Evolutionary conservation across 1,140 invertebrate genomes (phyloP), one percentile per base, ranked within the genome.

Genomic region (Drosophila nigromelanica): DNA sequence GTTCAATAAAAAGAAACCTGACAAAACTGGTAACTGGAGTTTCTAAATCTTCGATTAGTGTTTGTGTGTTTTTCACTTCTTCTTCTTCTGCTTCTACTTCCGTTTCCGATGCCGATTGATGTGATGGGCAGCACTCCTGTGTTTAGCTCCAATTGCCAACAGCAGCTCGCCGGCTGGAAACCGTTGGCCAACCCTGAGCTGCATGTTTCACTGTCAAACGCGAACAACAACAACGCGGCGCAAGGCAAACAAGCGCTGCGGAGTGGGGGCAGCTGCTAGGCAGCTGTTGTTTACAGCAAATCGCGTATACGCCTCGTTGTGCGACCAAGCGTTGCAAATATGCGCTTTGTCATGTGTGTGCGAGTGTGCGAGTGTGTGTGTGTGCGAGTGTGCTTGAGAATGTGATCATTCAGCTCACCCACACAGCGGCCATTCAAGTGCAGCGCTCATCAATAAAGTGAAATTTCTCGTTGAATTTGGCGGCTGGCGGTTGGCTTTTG

Each of bases 281-380:
- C 76, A 80, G 80, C 77, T 87, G 78, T 87, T 81, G 78, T 56
- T 69, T 71, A 78, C 72, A 61, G 60, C 74, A 87, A 81, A 86
- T 86, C 75, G 83, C 78, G 62, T 61, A 86, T 86, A 86, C 81
- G 81, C 81, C 81, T 86, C 78, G 78, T 82, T 86, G 81, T 87
- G 81, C 81, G 78, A 51, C 72, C 62, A 78, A 81, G 81, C 81
- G 82, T 82, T 60, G 81, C 82, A 70, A 78, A 78, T 82, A 80
- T 35, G 33, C 33, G 0, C 78, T 60, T 61, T 68, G 62, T 62
- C 51, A 64, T 61, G 59, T 43, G 40, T 58, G 15, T 27, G 15
- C 21, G 0, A 1, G 24, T 27, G 5, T 27, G 27, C 5, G 35
- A 14, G 45, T 43, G 50, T 21, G 42, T 5, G 3, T 52, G 48